Percentiles rank a stretch among this genome's conserved stretches.
Evolutionary conservation across 2,888 invertebrate genomes (phyloP).

Genomic region (Scaptodrosophila latifasciaeformis): DNA sequence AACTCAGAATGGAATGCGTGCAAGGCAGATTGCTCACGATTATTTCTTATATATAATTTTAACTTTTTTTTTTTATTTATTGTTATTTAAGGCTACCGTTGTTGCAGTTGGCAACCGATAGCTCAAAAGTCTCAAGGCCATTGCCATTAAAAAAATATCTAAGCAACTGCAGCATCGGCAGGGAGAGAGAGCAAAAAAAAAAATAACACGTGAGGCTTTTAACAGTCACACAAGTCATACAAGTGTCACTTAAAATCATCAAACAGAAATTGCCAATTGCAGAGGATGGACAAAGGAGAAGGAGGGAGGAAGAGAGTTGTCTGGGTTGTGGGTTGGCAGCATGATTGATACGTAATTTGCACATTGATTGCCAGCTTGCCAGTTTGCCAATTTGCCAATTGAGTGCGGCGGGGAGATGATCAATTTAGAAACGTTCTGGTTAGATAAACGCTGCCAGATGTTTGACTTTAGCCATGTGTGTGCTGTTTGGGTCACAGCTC

Average conservation of each 20-base stretch:
- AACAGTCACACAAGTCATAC: background rate
- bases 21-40: background rate
- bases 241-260: constrained; percentile 7
- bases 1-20: background rate
- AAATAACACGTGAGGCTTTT: constrained; percentile 1
- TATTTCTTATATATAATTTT: constrained; percentile 1
- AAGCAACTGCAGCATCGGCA: background rate
- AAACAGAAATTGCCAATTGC: background rate
- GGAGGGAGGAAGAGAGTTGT: no score
- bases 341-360: constrained; percentile 58
- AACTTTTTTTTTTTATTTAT: constrained; percentile 1
- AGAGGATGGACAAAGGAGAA: no score
- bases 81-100: constrained; percentile 3
- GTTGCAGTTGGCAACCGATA: background rate
- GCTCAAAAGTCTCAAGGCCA: background rate
- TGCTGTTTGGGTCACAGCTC: constrained; percentile 14
- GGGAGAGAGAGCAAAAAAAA: background rate
- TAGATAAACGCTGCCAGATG: constrained; percentile 59
- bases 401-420: background rate
- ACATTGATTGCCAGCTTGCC: constrained; percentile 4
- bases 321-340: constrained; percentile 25
- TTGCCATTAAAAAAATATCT: background rate
- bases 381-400: background rate
- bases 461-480: constrained; percentile 11
- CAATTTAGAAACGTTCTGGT: constrained; percentile 12